A percentile compares a stretch with the other conserved stretches of the same genome.
These are phyloP conservation scores for Tamias sibiricus DNA, from an alignment of 2,113 vertebrate genomes.

Conservation along the genomic window DNA sequence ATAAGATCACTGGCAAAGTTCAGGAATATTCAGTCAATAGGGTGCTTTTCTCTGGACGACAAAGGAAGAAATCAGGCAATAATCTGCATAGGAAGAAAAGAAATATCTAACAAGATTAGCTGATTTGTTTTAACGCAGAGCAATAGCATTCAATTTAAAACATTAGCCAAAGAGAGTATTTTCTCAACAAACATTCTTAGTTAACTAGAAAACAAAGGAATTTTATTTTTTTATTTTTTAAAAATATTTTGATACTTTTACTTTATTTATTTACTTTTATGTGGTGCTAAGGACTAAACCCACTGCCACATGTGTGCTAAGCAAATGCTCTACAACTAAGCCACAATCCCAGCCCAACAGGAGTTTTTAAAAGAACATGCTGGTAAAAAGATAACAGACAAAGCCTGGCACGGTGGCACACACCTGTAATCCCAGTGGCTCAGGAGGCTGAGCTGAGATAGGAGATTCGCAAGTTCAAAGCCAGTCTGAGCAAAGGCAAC, in stretches of 20 bases:
- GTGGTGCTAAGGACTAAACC: too few species aligned
- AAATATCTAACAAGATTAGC: conserved; percentile 18
- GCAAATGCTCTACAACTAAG: too few species aligned
- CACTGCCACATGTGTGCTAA: too few species aligned
- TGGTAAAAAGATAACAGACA: background rate
- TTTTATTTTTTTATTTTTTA: background rate
- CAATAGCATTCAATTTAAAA: conserved; percentile 59
- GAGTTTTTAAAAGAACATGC: background rate
- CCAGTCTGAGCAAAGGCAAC: too few species aligned
- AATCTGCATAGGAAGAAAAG: conserved; percentile 31
- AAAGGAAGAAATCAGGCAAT: conserved; percentile 58
- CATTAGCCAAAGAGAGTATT: conserved; percentile 35
- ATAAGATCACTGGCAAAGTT: conserved; percentile 10
- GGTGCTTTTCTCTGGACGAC: background rate
- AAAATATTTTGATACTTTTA: too few species aligned
- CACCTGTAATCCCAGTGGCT: too few species aligned
- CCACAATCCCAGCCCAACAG: too few species aligned
- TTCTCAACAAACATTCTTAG: conserved; percentile 10
- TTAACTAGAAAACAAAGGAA: background rate
- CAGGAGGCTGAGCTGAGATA: too few species aligned
- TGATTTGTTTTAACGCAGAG: conserved; percentile 57
- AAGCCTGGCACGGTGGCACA: background rate
- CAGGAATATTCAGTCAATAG: background rate
- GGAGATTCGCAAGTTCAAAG: too few species aligned
- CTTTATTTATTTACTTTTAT: too few species aligned